Percentiles rank a stretch among this genome's conserved stretches.
Evolutionary conservation across 1,140 invertebrate genomes (phyloP).

Genomic region (Latrodectus geometricus): DNA sequence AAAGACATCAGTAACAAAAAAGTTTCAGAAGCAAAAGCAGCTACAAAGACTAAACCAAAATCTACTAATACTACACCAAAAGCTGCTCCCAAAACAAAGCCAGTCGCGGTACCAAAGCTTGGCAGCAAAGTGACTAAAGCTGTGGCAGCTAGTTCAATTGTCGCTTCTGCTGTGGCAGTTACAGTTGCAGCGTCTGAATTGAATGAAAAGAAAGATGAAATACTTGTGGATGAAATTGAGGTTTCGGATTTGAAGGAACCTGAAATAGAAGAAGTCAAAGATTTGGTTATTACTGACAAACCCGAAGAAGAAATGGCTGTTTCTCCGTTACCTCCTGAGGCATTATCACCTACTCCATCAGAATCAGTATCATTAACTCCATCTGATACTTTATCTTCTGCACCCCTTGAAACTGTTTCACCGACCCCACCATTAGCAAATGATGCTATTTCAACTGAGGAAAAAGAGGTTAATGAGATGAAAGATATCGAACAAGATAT

Average conservation of each 20-base stretch:
- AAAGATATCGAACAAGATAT: constrained; percentile 57
- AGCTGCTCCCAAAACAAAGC: constrained; percentile 12
- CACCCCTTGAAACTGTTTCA: constrained; percentile 58
- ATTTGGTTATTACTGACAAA: not conserved
- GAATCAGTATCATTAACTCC: constrained; percentile 54
- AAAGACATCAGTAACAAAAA: constrained; percentile 56
- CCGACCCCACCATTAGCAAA: constrained; percentile 43
- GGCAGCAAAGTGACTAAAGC: constrained; percentile 47
- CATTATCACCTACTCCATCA: constrained; percentile 41
- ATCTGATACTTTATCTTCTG: constrained; percentile 53
- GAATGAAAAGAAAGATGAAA: constrained; percentile 64
- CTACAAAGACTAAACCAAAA: constrained; percentile 50
- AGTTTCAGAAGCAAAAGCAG: constrained; percentile 39
- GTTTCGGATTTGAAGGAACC: constrained; percentile 6
- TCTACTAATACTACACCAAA: constrained; percentile 21
- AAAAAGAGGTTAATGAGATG: constrained; percentile 58
- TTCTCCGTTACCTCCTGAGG: constrained; percentile 47
- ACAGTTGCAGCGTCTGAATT: constrained; percentile 63
- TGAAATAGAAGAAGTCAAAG: constrained; percentile 27
- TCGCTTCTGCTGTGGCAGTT: constrained; percentile 60
- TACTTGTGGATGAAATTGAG: constrained; percentile 6
- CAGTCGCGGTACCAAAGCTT: not conserved
- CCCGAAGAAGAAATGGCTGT: constrained; percentile 4
- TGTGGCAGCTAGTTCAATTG: constrained; percentile 43
- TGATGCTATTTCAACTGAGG: constrained; percentile 40